Evolutionary conservation across 1,140 invertebrate species (phyloP), one percentile per base, ranked within the genome.

Genomic region (Centruroides sculpturatus): DNA sequence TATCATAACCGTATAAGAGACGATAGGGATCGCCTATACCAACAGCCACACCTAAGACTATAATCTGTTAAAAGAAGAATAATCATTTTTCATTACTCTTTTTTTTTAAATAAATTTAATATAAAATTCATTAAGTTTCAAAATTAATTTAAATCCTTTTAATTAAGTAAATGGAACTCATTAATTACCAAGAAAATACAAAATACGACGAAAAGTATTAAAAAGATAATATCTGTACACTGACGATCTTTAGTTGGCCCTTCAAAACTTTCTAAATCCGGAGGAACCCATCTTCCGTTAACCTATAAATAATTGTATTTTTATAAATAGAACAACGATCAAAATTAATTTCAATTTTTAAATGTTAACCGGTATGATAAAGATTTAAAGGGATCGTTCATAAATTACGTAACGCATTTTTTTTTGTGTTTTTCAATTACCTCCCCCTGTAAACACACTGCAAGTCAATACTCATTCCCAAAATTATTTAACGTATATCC

Each of bases 1-100:
- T 79, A 67, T 85, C 83, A 62, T 81, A 82, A 9, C 84, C 84
- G 69, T 83, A 78, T 47, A 84, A 69, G 11, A 85, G 70, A 34
- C 83, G 72, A 63, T 77, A 68, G 0, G 70, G 69, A 10, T 64
- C 59, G 4, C 62, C 52, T 35, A 36, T 59, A 13, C 56, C 58
- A n/a, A 35, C 50, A 48, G 57, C 61, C 35, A 68, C 5, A 12
- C 10, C 51, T 11, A 55, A 41, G 35, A 49, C 57, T 36, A 57
- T 55, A 1, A 62, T 9, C 48, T 57, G 41, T n/a, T 23, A 57
- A 56, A 52, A 7, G 9, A 23, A 23, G 23, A 23, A 23, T 23
- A 23, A 23, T 23, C 23, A 1, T 23, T 23, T 23, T 23, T 12
- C 34, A 53, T 56, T 11, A n/a, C 23, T 12, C 4, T 47, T 48